Base-by-base conservation (phyloP, 2,113 vertebrate genomes). In the Stegostoma tigrinum region DNA sequence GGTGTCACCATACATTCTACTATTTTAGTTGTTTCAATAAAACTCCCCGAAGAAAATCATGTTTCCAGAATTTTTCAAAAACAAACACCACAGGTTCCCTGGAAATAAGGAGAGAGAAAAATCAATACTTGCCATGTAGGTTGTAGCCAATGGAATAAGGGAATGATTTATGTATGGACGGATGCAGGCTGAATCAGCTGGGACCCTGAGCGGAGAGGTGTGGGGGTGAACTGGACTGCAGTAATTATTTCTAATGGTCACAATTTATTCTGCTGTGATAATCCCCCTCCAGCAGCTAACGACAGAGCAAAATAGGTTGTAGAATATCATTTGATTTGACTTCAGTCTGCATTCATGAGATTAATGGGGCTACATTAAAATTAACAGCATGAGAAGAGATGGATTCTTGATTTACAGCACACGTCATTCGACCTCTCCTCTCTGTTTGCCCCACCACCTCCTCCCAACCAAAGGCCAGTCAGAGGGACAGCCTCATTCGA, bases 51-150 rank as follows among this genome's bases (percentile, higher is more conserved):
- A 34, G 67, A 95, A 95, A 30, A 95, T 95, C 94, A 70, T 95
- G 66, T 72, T 72, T 72, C 68, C 94, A 72, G 94, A 95, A 72
- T 70, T 12, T 75, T 95, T 95, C 24, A 21, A 93, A 93, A 93
- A 97, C 97, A 98, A 97, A 98, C 98, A 98, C 97, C 97, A 98
- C 98, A 98, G 98, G 98, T 98, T 98, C 98, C 98, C 97, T 98
- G 98, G 98, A 98, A 98, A 98, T 98, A 98, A 98, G 97, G 97
- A 97, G 96, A 96, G 96, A 38, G 96, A 34, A 85, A 98, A 98
- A 99, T 99, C 99, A 99, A 99, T 99, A 99, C 97, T 98, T 98
- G 98, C 98, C 98, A 98, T 99, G 98, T 98, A 99, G 98, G 98
- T 98, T 98, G 98, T 98, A 98, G 99, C 98, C 98, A 98, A 98